Conservation (phyloP, 2,797 vertebrate genomes). For the Anguilla obscura region DNA sequence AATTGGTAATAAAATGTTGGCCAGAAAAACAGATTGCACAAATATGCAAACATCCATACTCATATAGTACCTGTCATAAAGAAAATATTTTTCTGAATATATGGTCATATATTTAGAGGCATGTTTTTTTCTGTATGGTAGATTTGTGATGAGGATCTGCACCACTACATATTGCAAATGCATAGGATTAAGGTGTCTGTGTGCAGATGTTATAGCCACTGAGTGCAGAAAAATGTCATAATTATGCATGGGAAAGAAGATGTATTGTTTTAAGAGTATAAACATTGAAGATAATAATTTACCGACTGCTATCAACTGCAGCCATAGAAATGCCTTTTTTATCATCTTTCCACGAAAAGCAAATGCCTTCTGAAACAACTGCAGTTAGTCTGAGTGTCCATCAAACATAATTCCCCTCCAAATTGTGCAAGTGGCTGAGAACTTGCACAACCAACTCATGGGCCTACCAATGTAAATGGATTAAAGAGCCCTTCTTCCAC, state of each 20-base stretch:
- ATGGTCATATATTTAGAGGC: background rate
- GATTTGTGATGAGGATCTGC: background rate
- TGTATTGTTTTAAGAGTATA: background rate
- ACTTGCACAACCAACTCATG: too few relatives aligned
- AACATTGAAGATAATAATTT: conserved; percentile 5
- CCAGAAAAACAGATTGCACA: background rate
- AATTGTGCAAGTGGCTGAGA: background rate
- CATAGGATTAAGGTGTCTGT: background rate
- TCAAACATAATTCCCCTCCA: background rate
- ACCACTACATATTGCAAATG: background rate
- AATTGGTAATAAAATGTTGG: background rate
- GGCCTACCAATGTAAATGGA: background rate
- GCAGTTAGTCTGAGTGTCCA: background rate
- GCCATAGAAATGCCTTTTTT: background rate
- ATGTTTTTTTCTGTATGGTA: background rate
- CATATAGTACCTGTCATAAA: background rate
- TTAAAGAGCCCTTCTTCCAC: background rate
- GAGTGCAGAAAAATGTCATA: background rate
- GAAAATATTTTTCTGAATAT: background rate
- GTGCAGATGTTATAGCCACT: background rate
- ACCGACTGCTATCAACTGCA: background rate
- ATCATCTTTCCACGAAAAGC: background rate
- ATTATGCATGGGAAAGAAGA: background rate
- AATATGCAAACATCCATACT: background rate
- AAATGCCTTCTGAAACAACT: background rate